These are phyloP conservation scores for Rhingia campestris DNA, from an alignment of 2,888 invertebrate genomes.

Conservation along the genomic window DNA sequence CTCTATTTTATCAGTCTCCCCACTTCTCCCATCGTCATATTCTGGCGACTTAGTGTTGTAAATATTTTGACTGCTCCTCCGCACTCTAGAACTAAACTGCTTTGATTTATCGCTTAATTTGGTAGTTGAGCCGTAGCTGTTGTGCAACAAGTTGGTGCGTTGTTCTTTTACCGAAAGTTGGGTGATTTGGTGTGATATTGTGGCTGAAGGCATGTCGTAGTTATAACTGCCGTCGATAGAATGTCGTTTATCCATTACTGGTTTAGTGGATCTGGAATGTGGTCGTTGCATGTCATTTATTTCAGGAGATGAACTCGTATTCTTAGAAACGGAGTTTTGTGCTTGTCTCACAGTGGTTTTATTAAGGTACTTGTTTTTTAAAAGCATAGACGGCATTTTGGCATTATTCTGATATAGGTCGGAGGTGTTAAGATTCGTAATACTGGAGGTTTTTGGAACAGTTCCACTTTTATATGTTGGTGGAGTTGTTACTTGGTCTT, in stretches of 20 bases:
- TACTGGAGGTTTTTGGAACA: conserved; percentile 22
- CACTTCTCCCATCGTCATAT: neutral
- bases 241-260: conserved; percentile 75
- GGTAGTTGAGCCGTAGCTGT: conserved; percentile 20
- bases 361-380: conserved; percentile 12
- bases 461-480: conserved; percentile 40
- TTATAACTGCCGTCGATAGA: conserved; percentile 75
- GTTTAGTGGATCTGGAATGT: conserved; percentile 18
- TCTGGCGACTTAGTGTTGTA: conserved; percentile 7
- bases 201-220: conserved; percentile 5
- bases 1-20: conserved; percentile 2
- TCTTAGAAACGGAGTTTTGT: conserved; percentile 19
- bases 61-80: conserved; percentile 24
- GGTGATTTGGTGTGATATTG: neutral
- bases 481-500: conserved; percentile 43
- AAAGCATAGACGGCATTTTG: conserved; percentile 21
- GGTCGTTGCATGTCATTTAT: conserved; percentile 25
- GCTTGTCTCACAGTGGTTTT: conserved; percentile 23
- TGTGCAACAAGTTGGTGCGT: conserved; percentile 14
- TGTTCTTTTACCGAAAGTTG: conserved; percentile 25
- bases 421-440: neutral
- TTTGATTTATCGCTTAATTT: conserved; percentile 21
- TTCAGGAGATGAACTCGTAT: conserved; percentile 48
- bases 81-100: neutral
- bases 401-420: conserved; percentile 11